These are phyloP conservation scores for Euura lappo DNA, from an alignment of 1,140 invertebrate species.

Conservation along the genomic window DNA sequence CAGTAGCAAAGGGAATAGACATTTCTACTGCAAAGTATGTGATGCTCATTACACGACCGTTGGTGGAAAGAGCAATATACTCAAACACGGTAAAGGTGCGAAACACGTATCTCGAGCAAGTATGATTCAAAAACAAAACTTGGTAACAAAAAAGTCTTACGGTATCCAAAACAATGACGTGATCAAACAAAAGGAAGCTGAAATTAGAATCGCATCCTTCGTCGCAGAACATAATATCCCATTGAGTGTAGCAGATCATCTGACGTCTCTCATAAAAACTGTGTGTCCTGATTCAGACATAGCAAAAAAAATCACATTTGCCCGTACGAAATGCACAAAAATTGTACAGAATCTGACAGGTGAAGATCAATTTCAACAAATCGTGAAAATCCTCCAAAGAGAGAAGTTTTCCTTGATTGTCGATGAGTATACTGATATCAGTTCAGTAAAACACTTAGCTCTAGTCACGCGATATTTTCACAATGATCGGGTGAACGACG, in stretches of 20 bases:
- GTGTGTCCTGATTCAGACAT: conserved; percentile 31
- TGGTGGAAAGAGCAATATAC: no score
- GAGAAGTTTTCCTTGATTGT: conserved; percentile 29
- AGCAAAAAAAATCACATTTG: conserved; percentile 19
- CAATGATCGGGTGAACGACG: conserved; percentile 10
- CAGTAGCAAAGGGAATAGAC: no score
- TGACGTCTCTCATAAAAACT: conserved; percentile 20
- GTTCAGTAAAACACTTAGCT: conserved; percentile 22
- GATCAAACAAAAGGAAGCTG: conserved; percentile 20
- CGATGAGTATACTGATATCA: conserved; percentile 32
- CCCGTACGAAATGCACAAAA: conserved; percentile 28
- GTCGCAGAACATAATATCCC: conserved; percentile 25
- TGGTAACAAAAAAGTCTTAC: no score
- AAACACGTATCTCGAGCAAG: no score
- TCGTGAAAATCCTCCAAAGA: conserved; percentile 14
- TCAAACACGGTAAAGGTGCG: no score
- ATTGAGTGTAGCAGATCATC: conserved; percentile 21
- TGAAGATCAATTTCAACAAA: conserved; percentile 2
- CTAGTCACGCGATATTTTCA: conserved; percentile 19
- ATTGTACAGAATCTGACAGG: conserved; percentile 29
- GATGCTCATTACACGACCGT: no score
- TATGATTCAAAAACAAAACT: no score
- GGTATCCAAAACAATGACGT: no score
- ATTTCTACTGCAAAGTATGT: no score
- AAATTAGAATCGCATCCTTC: conserved; percentile 28